A percentile compares a stretch with the other conserved stretches of the same genome.
These are phyloP conservation scores for Melanargia galathea DNA, from an alignment of 2,888 invertebrate species.

Conservation along the genomic window DNA sequence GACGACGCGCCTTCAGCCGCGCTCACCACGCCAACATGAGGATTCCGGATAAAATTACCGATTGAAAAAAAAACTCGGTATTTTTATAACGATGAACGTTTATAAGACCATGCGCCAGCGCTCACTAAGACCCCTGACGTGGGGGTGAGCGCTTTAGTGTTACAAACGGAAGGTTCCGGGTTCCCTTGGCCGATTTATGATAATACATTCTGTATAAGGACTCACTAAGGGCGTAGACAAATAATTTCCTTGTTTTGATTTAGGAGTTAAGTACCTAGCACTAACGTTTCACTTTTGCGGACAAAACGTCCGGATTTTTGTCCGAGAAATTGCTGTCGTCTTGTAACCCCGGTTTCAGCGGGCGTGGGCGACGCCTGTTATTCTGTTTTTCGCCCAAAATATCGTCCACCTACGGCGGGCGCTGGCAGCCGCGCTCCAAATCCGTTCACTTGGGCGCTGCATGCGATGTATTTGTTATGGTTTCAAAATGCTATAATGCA, in stretches of 20 bases:
- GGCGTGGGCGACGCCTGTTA: conserved; percentile 60
- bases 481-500: too few relatives aligned
- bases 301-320: too few relatives aligned
- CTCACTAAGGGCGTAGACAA: too few relatives aligned
- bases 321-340: not conserved
- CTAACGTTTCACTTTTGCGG: not conserved
- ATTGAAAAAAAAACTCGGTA: not conserved
- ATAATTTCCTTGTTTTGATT: too few relatives aligned
- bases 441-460: conserved; percentile 40
- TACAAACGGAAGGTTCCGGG: too few relatives aligned
- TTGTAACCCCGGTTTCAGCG: not conserved
- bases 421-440: conserved; percentile 51
- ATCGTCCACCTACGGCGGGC: conserved; percentile 62
- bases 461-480: conserved; percentile 33
- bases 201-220: too few relatives aligned
- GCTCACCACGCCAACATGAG: not conserved
- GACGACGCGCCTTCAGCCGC: conserved; percentile 24
- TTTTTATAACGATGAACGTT: not conserved
- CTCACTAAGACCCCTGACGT: too few relatives aligned
- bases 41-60: not conserved
- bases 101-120: not conserved
- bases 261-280: too few relatives aligned
- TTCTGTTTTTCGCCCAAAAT: conserved; percentile 63
- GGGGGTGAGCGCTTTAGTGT: too few relatives aligned
- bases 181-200: too few relatives aligned